Base-by-base conservation (phyloP, 2,113 vertebrate genomes). In the Tapirus terrestris region DNA sequence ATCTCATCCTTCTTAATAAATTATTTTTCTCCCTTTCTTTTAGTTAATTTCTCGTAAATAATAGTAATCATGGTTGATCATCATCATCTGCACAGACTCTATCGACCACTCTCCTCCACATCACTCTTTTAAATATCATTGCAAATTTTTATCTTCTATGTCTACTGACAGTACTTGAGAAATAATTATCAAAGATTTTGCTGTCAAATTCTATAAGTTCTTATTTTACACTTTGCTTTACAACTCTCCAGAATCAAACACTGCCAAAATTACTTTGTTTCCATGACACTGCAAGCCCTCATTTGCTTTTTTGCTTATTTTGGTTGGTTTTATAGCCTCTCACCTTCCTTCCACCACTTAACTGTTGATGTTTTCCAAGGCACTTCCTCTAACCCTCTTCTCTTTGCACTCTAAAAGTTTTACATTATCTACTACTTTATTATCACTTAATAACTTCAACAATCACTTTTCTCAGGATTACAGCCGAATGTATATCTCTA, bases 41-140 rank as follows among this genome's bases (percentile, higher is more conserved):
- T 29, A 94, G 5, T 48, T n/a, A 2, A 18, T 58, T 43, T 67
- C 12, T 9, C 56, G 45, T 51, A 29, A 53, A 70, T 31, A 27
- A 39, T 0, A 27, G 31, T 67, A 5, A 25, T 6, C n/a, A 16
- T 14, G 14, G 51, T 53, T 53, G 51, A 14, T 13, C 48, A 6
- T 6, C 39, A 6, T 7, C 29, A 61, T 12, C 5, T 13, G 6
- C 17, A 25, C 20, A 39, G 8, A 12, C 33, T 1, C 1, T 23
- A 17, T 21, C 9, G n/a, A 6, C 31, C 14, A 27, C 23, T 23
- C 17, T 72, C 23, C n/a, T 39, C 33, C 29, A 63, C 29, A 17
- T 33, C 12, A 21, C 76, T 65, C 58, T 65, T 67, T 27, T 39
- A 93, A 76, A 67, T 9, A 65, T 3, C 27, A 27, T 1, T 5